Evolutionary conservation across 2,113 vertebrate species (phyloP).

Genomic region (Callithrix jacchus): DNA sequence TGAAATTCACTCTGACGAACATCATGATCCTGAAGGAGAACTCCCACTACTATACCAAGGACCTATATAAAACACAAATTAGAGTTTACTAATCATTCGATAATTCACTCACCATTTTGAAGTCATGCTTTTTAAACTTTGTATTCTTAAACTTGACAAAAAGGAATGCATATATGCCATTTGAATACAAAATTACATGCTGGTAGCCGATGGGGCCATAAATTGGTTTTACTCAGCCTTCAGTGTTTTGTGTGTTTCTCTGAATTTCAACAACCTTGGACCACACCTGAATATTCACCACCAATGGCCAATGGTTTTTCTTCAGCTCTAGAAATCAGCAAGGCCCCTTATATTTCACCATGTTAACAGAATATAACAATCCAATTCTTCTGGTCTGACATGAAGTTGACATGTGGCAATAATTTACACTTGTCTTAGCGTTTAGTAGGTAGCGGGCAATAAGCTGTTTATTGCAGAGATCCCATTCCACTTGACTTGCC

Average conservation of each 20-base stretch:
- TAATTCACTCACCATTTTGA: background rate
- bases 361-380: background rate
- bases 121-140: background rate
- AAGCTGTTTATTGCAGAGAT: background rate
- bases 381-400: background rate
- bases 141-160: background rate
- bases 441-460: background rate
- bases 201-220: background rate
- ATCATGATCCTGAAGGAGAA: constrained; percentile 98
- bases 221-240: background rate
- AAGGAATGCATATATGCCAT: background rate
- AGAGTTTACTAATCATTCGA: background rate
- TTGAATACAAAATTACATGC: constrained; percentile 18
- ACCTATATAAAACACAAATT: constrained; percentile 83
- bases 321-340: background rate
- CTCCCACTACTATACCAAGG: constrained; percentile 97
- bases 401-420: background rate
- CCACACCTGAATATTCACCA: background rate
- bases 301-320: background rate
- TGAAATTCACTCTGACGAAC: constrained; percentile 98
- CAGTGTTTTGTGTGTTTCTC: background rate
- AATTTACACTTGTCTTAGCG: background rate
- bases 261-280: background rate
- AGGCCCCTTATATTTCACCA: background rate
- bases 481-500: background rate